phyloP scores from a whole-genome alignment of 37 sponge, comb jelly and placozoan genomes.

The Oopsacas minuta region DNA sequence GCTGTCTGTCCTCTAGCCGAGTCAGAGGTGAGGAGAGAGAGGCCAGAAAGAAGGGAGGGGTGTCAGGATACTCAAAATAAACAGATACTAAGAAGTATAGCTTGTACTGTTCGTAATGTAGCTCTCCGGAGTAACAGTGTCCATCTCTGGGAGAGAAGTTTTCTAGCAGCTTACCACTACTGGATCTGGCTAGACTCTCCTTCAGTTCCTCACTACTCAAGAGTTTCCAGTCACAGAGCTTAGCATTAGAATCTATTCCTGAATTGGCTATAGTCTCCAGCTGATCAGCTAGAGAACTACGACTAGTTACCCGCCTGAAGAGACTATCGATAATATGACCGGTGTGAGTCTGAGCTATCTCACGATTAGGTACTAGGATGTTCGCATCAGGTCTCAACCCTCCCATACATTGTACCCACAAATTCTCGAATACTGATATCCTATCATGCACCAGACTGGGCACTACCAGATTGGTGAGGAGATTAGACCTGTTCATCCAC shows the following conservation, averaged over 20 bases:
- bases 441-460: neutral
- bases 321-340: neutral
- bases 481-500: neutral
- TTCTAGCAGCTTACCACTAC: neutral
- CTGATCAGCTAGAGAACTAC: neutral
- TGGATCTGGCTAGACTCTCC: neutral
- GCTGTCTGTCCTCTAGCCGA: conserved; percentile 1
- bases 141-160: neutral
- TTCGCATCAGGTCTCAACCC: neutral
- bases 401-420: neutral
- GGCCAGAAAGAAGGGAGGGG: neutral
- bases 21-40: neutral
- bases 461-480: conserved; percentile 2
- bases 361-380: neutral
- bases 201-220: neutral
- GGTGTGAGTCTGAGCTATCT: conserved; percentile 8
- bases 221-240: neutral
- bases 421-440: neutral
- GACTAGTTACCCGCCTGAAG: neutral
- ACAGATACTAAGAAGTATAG: neutral
- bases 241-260: neutral
- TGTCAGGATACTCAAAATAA: conserved; percentile 5
- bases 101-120: conserved; percentile 7
- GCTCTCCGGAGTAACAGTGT: neutral
- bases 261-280: neutral